Evolutionary conservation across 2,797 vertebrate species (phyloP).

Genomic region (Cichlasoma orientale): DNA sequence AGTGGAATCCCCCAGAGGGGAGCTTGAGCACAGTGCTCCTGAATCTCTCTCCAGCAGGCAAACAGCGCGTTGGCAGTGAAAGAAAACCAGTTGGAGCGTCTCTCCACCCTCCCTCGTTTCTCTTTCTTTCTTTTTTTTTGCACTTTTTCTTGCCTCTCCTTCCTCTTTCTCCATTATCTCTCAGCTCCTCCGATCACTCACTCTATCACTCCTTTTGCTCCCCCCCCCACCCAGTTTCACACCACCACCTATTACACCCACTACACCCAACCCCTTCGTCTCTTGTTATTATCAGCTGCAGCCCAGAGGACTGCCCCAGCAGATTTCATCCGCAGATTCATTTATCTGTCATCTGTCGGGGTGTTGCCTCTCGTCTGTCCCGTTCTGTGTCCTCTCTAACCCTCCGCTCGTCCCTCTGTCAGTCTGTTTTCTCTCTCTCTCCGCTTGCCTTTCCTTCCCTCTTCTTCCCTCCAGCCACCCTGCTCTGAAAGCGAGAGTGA

Average conservation of each 20-base stretch:
- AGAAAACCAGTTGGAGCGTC: slow-evolving; percentile 67
- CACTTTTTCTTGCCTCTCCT: slow-evolving; percentile 39
- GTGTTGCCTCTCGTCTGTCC: slow-evolving; percentile 60
- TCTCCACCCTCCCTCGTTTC: neutral
- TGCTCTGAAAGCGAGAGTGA: slow-evolving; percentile 49
- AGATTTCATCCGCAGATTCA: slow-evolving; percentile 75
- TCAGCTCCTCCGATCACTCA: slow-evolving; percentile 11
- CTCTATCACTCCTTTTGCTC: slow-evolving; percentile 6
- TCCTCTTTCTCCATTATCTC: slow-evolving; percentile 12
- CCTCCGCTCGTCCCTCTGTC: slow-evolving; percentile 53
- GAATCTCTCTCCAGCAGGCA: slow-evolving; percentile 76
- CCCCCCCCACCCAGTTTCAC: neutral
- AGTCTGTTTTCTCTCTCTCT: slow-evolving; percentile 38
- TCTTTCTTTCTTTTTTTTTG: neutral
- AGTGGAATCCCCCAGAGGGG: slow-evolving; percentile 74
- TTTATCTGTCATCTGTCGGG: slow-evolving; percentile 77
- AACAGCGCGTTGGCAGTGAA: slow-evolving; percentile 68
- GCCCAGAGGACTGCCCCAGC: slow-evolving; percentile 68
- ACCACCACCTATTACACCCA: slow-evolving; percentile 36
- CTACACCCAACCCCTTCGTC: slow-evolving; percentile 62
- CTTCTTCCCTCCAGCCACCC: slow-evolving; percentile 40
- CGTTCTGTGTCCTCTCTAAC: slow-evolving; percentile 38
- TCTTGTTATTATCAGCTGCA: slow-evolving; percentile 73
- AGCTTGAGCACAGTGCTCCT: slow-evolving; percentile 65
- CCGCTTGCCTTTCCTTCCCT: slow-evolving; percentile 28